Base-by-base conservation (phyloP, 1,140 invertebrate genomes). In the Campoletis sonorensis region DNA sequence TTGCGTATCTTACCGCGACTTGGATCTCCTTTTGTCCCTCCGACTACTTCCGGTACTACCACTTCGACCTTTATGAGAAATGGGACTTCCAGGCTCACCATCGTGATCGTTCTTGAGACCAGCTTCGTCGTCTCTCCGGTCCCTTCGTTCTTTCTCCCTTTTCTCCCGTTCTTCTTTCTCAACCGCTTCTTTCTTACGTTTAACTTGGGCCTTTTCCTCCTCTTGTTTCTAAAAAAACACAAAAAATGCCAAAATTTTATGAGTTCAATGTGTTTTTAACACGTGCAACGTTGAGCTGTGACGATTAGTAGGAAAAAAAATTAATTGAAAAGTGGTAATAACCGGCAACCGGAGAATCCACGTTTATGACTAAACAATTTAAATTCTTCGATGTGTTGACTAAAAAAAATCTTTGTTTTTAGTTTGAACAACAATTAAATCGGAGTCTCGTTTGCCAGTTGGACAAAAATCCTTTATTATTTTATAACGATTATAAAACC, bases 191-290 rank as follows among this genome's bases (percentile, higher is more conserved):
- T 93, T 93, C 87, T 94, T 93, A 86, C 92, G 92, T 86, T 91
- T 91, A 37, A 94, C 92, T 86, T 94, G 92, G 78, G 94, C 93
- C 83, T 94, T 92, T 82, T 94, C 93, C 87, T 94, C 93, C 85
- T 95, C 94, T 92, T 95, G 94, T 92, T 95, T 95, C 94, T 94
- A 93, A 85, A 94, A 93, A 92, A 82, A 93, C 76, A 90, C 86
- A 88, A 89, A 82, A 86, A 88, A 82, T 82, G 18, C 45, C 77
- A 30, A 18, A 49, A 37, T 72, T 23, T 68, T 30, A 49, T 68
- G 26, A 64, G 61, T 64, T 13, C n/a, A 15, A 64, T 64, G 21
- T 64, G 23, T 64, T 64, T 64, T 26, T 64, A 64, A 4, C 51
- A n/a, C 16, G 77, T 73, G 40, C 1, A n/a, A 45, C 13, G 40